Evolutionary conservation across 2,797 vertebrate genomes (phyloP).

Genomic region (Anomalospiza imberbis): DNA sequence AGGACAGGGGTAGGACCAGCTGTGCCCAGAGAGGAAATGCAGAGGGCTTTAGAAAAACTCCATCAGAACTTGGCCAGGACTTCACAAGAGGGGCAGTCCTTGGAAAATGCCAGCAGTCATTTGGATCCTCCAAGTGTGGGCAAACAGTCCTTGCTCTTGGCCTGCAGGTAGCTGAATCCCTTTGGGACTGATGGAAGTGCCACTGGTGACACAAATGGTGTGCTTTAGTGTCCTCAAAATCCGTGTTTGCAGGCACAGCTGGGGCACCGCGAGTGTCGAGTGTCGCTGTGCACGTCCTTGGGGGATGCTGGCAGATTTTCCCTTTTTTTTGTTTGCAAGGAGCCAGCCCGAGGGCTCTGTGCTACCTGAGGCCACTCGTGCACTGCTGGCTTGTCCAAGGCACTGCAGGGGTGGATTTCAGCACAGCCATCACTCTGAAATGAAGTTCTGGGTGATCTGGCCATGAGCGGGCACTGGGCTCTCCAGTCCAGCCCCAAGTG

Average conservation of each 20-base stretch:
- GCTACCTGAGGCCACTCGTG: background rate
- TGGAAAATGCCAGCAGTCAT: background rate
- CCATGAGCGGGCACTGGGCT: background rate
- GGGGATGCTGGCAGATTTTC: background rate
- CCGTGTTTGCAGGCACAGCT: background rate
- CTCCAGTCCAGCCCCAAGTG: background rate
- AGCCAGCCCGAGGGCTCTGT: background rate
- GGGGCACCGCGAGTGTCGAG: fast-evolving
- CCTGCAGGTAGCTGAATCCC: background rate
- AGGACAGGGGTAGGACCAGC: background rate
- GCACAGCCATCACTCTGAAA: background rate
- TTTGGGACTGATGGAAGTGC: background rate
- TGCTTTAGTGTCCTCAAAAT: background rate
- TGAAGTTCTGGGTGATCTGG: background rate
- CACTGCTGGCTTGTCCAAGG: background rate
- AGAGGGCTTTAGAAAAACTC: background rate
- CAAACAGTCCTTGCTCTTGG: background rate
- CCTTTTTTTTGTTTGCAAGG: background rate
- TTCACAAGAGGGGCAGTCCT: background rate
- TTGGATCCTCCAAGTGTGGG: background rate
- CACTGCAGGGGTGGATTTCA: background rate
- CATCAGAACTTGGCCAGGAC: background rate
- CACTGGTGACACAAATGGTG: background rate
- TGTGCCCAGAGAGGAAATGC: background rate
- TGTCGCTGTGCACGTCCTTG: background rate